Conservation (phyloP, 2,113 vertebrate genomes). For the Pollimyrus isidori region DNA sequence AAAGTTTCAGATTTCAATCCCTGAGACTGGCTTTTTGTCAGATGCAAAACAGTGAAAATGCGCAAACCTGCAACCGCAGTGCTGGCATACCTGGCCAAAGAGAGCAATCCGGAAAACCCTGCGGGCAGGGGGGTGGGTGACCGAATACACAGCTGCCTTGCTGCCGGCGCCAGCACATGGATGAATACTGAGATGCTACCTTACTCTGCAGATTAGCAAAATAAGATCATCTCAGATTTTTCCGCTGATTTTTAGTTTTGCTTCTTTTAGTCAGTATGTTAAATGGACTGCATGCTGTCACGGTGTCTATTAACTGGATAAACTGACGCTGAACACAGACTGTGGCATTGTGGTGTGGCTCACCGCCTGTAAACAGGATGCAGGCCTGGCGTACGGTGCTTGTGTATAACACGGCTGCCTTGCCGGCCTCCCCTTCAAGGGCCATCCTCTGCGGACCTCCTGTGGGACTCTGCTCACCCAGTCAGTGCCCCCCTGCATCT, state of each 20-base stretch:
- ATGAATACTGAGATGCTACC: not conserved
- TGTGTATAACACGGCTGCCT: not conserved
- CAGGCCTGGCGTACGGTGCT: constrained; percentile 23
- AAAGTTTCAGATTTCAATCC: not conserved
- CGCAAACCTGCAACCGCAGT: constrained; percentile 44
- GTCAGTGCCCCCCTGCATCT: not conserved
- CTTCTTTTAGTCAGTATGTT: not conserved
- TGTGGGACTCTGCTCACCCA: not conserved
- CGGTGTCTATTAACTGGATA: not conserved
- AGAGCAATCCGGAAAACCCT: constrained; percentile 58
- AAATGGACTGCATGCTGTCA: not conserved
- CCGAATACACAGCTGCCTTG: constrained; percentile 14
- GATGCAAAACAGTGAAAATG: not conserved
- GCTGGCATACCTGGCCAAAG: constrained; percentile 54
- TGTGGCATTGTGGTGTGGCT: constrained; percentile 30
- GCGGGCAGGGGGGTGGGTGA: constrained; percentile 14
- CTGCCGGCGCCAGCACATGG: not conserved
- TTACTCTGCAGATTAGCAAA: not conserved
- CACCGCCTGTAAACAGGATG: constrained; percentile 41
- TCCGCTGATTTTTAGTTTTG: not conserved
- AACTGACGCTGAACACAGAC: not conserved
- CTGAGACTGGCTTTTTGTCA: not conserved
- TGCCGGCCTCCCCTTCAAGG: not conserved
- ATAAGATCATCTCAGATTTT: not conserved
- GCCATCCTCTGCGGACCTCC: not conserved